Base-by-base conservation (phyloP, 2,797 vertebrate genomes). In the Clarias platycephalus region DNA sequence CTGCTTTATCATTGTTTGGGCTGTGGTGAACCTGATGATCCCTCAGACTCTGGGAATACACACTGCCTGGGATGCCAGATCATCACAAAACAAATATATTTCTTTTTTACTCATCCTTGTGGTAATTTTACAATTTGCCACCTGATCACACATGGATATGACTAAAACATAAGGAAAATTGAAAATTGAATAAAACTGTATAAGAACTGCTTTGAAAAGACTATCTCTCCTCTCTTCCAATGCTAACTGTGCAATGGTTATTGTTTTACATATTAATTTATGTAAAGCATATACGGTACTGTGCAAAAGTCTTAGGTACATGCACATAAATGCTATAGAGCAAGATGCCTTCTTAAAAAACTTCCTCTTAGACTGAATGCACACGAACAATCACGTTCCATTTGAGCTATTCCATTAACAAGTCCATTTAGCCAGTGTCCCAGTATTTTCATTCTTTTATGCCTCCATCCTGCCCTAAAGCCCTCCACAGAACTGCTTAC, bases 341-440 rank as follows among this genome's bases (percentile, higher is more conserved):
- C 49, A 53, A 53, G 12, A 53, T 53, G 49, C 49, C 49, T 53
- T 53, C 49, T 53, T 53, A 53, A 5, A 49, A 49, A 49, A 80
- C 10, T 60, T 83, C 55, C 28, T 26, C 57, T n/a, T 72, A 79
- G 63, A 74, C 80, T 60, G 60, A 58, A 84, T 77, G 64, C 76
- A 83, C 85, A 87, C 78, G 72, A 70, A 78, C 85, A 85, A 64
- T 79, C 66, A 75, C 40, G 44, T 82, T 77, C 67, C 66, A 76
- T 87, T 80, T 63, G 34, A 80, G 31, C 66, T 31, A 3, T 85
- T 84, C 67, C 64, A 71, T 85, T 85, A 81, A 82, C 37, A 85
- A 78, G 60, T 83, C 58, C 22, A 80, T 77, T 88, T 83, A 66
- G 64, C 77, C 76, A 79, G 72, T 68, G 28, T 82, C 63, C 79